Base-by-base conservation (phyloP, 2,888 invertebrate genomes). In the Agrenia bidenticulata region DNA sequence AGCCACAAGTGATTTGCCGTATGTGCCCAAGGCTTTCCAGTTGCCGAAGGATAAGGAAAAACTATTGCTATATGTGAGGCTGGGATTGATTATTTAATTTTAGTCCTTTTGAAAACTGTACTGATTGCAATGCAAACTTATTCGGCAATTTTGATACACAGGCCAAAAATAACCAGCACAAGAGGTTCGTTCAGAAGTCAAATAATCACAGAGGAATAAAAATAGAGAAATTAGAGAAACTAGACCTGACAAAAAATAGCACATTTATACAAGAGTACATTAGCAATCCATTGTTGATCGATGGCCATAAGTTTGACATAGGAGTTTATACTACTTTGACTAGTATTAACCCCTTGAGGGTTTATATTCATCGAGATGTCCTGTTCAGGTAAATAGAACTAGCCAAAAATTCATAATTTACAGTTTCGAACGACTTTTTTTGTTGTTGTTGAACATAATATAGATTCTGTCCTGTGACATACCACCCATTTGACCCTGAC, bases 301-400 rank as follows among this genome's bases (percentile, higher is more conserved):
- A 94, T 79, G 94, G 93, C 1, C 87, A 92, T 80, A 96, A 95
- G 82, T 98, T 98, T 81, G 98, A 98, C 81, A 91, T 98, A 79
- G 97, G 98, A 9, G 87, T 98, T 64, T 98, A 98, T 79, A 91
- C 92, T 0, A 88, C 90, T 0, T 82, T 98, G 21, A 96, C 95
- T 0, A 96, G 94, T 0, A 84, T 97, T 1, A 86, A 93, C 80
- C 98, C 98, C 0, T 81, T 98, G 23, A 83, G 95, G 73, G 86
- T 90, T 1, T 98, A 97, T 79, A 88, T 89, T 77, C 92, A 93
- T 78, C 92, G 89, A 2, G 97, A 98, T 78, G 88, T 90, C 9
- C 82, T 98, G 7, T 89, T 97, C 78, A 88, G 93, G 89, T 89
- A 81, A 77, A n/a, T n/a, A n/a, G n/a, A n/a, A n/a, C n/a, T n/a